Evolutionary conservation across 2,113 vertebrate species (phyloP).

Genomic region (Campylorhamphus procurvoides): DNA sequence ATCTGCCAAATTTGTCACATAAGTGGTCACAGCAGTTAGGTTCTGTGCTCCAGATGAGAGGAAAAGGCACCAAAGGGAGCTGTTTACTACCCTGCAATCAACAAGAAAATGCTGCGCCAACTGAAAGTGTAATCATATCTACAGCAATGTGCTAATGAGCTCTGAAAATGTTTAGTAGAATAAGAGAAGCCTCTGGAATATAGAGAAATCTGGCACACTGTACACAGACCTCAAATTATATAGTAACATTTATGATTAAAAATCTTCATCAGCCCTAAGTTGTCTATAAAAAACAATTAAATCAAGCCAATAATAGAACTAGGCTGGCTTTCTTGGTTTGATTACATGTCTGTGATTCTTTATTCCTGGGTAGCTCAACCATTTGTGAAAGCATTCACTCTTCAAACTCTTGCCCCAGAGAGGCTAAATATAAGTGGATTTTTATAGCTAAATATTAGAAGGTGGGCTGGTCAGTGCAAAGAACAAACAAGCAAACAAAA

Average conservation of each 20-base stretch:
- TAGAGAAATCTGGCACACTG: background rate
- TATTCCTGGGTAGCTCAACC: background rate
- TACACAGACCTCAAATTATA: background rate
- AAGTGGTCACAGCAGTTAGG: constrained; percentile 76
- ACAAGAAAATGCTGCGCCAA: constrained; percentile 70
- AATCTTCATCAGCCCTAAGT: background rate
- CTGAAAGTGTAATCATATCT: constrained; percentile 72
- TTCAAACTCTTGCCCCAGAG: background rate
- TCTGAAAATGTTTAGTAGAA: constrained; percentile 64
- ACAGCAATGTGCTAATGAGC: constrained; percentile 68
- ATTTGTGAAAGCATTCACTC: background rate
- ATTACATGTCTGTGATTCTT: background rate
- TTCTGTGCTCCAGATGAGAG: constrained; percentile 74
- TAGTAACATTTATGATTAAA: constrained; percentile 10
- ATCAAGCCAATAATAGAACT: background rate
- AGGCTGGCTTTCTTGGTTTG: background rate
- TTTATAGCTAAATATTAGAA: background rate
- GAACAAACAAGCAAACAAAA: fast-evolving
- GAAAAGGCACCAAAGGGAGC: constrained; percentile 73
- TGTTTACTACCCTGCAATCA: constrained; percentile 73
- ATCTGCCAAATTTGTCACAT: constrained; percentile 70
- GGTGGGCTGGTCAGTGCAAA: background rate
- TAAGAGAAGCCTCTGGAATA: constrained; percentile 45
- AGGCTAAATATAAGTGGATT: background rate
- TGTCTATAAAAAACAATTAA: background rate